Conservation (phyloP, 2,888 invertebrate species). For the Zelleria hepariella region DNA sequence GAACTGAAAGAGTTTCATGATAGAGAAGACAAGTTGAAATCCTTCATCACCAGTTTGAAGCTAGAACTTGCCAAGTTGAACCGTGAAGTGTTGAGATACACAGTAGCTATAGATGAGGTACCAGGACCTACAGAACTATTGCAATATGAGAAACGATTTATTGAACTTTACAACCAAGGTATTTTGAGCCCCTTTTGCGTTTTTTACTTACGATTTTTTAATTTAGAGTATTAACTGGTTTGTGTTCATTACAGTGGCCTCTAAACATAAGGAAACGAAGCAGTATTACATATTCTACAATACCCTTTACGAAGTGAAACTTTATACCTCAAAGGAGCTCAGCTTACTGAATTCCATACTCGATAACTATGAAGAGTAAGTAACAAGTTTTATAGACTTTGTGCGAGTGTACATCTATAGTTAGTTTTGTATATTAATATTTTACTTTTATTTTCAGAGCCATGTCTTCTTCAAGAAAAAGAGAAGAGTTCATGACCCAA, state of each 20-base stretch:
- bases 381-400: too few relatives aligned
- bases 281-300: constrained; percentile 98
- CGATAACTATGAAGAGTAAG: constrained; percentile 89
- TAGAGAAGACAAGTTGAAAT: constrained; percentile 48
- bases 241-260: constrained; percentile 79
- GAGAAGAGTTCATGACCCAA: constrained; percentile 92
- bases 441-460: constrained; percentile 71
- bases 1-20: constrained; percentile 54
- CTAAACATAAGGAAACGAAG: constrained; percentile 96
- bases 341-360: constrained; percentile 89
- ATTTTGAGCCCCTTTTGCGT: constrained; percentile 1
- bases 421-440: too few relatives aligned
- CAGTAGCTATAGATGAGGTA: constrained; percentile 91
- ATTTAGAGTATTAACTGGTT: constrained; percentile 3
- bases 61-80: constrained; percentile 84
- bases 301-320: constrained; percentile 93
- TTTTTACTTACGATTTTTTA: background rate
- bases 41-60: constrained; percentile 49
- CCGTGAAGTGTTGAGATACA: constrained; percentile 83
- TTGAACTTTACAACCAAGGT: constrained; percentile 97
- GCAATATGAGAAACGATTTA: constrained; percentile 95
- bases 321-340: constrained; percentile 93
- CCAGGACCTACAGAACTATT: constrained; percentile 93
- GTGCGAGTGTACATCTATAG: too few relatives aligned
- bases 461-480: constrained; percentile 82